Conservation (phyloP, 2,113 vertebrate species). For the Hyperoodon ampullatus region DNA sequence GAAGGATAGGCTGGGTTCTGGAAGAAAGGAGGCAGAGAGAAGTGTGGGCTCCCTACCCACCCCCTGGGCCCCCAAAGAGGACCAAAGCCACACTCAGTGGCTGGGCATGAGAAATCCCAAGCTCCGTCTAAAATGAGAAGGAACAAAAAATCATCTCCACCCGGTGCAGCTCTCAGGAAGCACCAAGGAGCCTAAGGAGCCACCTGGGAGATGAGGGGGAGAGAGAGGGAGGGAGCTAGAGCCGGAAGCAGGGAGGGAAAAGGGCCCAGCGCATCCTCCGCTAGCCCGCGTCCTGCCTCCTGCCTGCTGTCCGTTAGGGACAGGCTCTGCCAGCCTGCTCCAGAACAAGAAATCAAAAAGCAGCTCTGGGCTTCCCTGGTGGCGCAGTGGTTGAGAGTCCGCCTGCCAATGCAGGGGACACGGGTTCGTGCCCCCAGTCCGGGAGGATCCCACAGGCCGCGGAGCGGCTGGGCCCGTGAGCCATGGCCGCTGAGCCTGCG, state of each 20-base stretch:
- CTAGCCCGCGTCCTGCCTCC: not conserved
- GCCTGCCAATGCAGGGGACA: no score
- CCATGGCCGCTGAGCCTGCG: no score
- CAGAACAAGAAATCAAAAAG: not conserved
- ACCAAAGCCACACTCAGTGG: not conserved
- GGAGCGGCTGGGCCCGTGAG: no score
- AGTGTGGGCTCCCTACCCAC: not conserved
- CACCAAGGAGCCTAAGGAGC: not conserved
- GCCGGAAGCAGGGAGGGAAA: not conserved
- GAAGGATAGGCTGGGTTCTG: not conserved
- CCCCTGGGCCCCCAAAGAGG: not conserved
- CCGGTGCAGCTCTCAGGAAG: accelerated
- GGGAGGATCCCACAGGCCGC: no score
- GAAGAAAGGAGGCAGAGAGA: not conserved
- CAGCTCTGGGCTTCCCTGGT: no score
- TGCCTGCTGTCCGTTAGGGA: not conserved
- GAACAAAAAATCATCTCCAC: not conserved
- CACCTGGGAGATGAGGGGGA: not conserved
- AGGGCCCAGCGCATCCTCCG: not conserved
- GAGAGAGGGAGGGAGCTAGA: not conserved
- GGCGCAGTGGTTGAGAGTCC: no score
- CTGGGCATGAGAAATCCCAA: not conserved
- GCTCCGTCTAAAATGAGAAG: not conserved
- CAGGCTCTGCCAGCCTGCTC: not conserved
- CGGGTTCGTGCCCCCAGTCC: no score